A percentile compares a stretch with the other conserved stretches of the same genome.
Conservation (phyloP, 2,113 vertebrate genomes). For the Aphyosemion australe region DNA sequence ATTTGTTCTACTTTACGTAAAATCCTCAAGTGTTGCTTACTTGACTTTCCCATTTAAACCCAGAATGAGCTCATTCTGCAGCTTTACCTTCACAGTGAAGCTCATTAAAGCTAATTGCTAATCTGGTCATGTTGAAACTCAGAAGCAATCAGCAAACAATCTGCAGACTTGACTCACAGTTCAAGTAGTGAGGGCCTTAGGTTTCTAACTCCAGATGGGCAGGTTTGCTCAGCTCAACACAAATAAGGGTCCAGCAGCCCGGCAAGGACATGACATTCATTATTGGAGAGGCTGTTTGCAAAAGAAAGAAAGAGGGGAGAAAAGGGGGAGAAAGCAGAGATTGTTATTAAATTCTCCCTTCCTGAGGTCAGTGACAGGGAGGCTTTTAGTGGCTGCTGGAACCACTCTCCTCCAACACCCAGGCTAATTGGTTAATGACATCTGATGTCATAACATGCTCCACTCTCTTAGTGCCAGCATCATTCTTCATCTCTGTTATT, state of each 20-base stretch:
- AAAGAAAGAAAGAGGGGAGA: constrained; percentile 30
- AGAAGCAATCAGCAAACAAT: constrained; percentile 50
- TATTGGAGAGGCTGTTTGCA: constrained; percentile 45
- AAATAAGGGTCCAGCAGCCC: constrained; percentile 34
- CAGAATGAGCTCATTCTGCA: constrained; percentile 46
- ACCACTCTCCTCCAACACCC: constrained; percentile 65
- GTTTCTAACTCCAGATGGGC: constrained; percentile 59
- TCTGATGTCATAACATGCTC: constrained; percentile 68
- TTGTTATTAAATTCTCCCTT: constrained; percentile 72
- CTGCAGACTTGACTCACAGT: constrained; percentile 45
- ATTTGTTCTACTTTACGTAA: constrained; percentile 25
- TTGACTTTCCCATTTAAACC: constrained; percentile 29
- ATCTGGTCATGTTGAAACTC: constrained; percentile 62
- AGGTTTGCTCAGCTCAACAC: constrained; percentile 38
- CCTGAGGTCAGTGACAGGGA: constrained; percentile 70
- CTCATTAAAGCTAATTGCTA: constrained; percentile 67
- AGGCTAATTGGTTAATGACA: constrained; percentile 71
- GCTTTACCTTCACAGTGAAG: constrained; percentile 46
- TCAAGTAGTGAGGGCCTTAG: constrained; percentile 47
- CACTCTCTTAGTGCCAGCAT: constrained; percentile 17
- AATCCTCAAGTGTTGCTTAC: constrained; percentile 39
- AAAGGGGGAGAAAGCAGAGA: constrained; percentile 40
- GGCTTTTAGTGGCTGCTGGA: constrained; percentile 72
- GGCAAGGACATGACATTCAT: constrained; percentile 33
- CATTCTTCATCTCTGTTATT: constrained; percentile 33